Evolutionary conservation across 2,797 vertebrate species (phyloP).

Genomic region (Girardinus metallicus): DNA sequence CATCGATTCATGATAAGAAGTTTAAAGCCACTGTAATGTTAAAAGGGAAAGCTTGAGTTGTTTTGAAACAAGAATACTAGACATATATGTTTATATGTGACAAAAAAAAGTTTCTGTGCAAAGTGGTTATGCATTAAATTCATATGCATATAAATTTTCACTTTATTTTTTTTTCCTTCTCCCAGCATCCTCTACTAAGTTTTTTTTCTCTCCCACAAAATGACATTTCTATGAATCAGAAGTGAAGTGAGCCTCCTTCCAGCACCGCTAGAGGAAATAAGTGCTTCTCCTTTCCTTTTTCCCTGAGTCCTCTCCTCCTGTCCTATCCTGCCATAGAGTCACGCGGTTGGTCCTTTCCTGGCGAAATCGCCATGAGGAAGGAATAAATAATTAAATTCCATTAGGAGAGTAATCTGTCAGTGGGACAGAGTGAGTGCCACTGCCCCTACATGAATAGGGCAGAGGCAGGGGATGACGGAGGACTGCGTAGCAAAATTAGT

Average conservation of each 20-base stretch:
- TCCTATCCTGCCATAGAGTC: conserved; percentile 58
- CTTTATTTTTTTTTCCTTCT: not conserved
- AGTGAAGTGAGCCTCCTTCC: conserved; percentile 69
- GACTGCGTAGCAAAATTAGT: conserved; percentile 17
- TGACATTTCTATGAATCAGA: conserved; percentile 70
- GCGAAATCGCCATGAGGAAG: conserved; percentile 81
- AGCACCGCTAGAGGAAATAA: conserved; percentile 66
- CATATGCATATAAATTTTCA: conserved; percentile 7
- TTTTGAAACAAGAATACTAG: not conserved
- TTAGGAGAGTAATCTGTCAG: conserved; percentile 87
- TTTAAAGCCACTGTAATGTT: not conserved
- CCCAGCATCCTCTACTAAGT: conserved; percentile 7
- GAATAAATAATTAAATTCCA: conserved; percentile 89
- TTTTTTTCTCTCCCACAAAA: conserved; percentile 42
- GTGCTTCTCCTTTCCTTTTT: conserved; percentile 48
- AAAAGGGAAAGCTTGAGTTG: conserved; percentile 3
- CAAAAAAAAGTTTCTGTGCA: not conserved
- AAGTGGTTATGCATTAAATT: conserved; percentile 9
- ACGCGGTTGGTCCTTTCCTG: conserved; percentile 78
- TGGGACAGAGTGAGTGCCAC: conserved; percentile 79
- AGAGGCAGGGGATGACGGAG: conserved; percentile 31
- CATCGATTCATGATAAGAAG: not conserved
- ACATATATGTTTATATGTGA: not conserved
- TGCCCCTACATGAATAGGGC: conserved; percentile 62
- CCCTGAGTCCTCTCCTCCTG: conserved; percentile 30